Evolutionary conservation across 2,888 invertebrate genomes (phyloP).

Genomic region (Byasa hedistus): DNA sequence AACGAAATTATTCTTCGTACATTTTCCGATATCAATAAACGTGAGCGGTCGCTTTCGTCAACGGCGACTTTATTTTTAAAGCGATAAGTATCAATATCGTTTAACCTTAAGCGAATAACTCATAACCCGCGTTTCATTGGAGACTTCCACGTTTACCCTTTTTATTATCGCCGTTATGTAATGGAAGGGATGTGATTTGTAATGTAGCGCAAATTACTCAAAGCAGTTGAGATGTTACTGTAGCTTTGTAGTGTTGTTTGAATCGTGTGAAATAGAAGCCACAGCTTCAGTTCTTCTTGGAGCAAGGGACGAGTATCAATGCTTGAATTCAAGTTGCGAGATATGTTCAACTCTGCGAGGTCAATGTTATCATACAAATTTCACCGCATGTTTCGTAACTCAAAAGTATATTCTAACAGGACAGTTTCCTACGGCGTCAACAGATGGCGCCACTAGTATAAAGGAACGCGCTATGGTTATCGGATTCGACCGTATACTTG

Average conservation of each 20-base stretch:
- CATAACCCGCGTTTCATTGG: background rate
- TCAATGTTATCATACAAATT: no score
- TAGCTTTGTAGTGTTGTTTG: background rate
- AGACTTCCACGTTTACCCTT: background rate
- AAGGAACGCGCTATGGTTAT: no score
- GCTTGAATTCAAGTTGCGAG: no score
- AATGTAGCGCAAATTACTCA: background rate
- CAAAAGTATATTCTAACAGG: no score
- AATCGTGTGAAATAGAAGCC: no score
- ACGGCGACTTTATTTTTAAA: slow-evolving; percentile 7
- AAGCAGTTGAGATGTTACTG: background rate
- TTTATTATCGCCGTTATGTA: background rate
- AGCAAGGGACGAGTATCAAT: no score
- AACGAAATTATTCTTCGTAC: slow-evolving; percentile 6
- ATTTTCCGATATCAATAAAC: slow-evolving; percentile 9
- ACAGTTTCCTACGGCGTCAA: no score
- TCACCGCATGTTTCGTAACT: no score
- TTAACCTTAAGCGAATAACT: background rate
- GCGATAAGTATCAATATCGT: background rate
- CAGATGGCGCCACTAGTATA: no score
- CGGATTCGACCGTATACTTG: no score
- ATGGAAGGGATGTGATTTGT: background rate
- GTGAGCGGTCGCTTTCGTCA: background rate
- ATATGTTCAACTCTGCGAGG: no score
- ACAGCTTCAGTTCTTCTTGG: no score